Evolutionary conservation across 1,140 invertebrate genomes (phyloP).

Genomic region (Drosophila nasuta): DNA sequence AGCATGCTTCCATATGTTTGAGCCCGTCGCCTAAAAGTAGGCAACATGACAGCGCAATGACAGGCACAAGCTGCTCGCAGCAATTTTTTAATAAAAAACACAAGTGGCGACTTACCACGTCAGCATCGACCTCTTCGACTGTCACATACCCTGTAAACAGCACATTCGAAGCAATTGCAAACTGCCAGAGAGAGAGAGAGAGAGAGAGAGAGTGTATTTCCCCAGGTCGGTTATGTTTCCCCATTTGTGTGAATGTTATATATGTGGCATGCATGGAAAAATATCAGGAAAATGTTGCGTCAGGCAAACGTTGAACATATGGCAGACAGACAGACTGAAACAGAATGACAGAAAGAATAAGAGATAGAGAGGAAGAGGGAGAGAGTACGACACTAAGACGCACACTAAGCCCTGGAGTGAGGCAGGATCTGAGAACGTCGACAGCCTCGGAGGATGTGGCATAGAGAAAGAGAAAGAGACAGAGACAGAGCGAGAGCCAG

Average conservation of each 20-base stretch:
- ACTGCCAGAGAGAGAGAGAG: too few relatives aligned
- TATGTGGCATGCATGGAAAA: constrained; percentile 32
- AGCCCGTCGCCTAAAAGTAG: constrained; percentile 64
- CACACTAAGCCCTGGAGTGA: constrained; percentile 25
- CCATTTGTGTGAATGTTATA: too few relatives aligned
- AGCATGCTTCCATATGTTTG: constrained; percentile 50
- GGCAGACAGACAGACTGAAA: constrained; percentile 47
- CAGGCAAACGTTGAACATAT: constrained; percentile 79
- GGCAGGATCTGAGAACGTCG: background rate
- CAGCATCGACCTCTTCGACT: background rate
- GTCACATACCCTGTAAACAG: constrained; percentile 18
- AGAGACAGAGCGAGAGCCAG: constrained; percentile 12
- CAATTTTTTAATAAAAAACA: constrained; percentile 75
- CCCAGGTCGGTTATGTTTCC: too few relatives aligned
- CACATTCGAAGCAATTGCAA: too few relatives aligned
- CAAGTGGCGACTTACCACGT: constrained; percentile 5
- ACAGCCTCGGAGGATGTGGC: background rate
- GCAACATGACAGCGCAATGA: constrained; percentile 68
- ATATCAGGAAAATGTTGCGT: constrained; percentile 50
- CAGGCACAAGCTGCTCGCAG: constrained; percentile 73
- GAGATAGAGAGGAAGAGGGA: constrained; percentile 9
- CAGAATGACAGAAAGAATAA: constrained; percentile 10
- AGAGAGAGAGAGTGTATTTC: too few relatives aligned
- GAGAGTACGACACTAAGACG: constrained; percentile 32
- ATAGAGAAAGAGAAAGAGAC: constrained; percentile 5